Evolutionary conservation across 2,797 vertebrate species (phyloP), one percentile per base, ranked within the genome.

Genomic region (Cheirogaleus major): DNA sequence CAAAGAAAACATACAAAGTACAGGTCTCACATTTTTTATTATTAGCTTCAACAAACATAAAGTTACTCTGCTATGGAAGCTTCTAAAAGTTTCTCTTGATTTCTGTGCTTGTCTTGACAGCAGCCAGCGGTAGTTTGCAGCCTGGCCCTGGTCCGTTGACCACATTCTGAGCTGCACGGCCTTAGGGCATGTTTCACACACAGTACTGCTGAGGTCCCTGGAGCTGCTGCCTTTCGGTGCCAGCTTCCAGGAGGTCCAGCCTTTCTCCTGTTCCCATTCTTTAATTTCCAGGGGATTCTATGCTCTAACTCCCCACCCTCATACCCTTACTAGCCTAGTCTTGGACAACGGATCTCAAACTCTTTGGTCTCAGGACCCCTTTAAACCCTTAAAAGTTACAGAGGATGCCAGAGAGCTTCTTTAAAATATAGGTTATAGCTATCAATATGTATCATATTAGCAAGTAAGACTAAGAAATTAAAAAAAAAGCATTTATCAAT

Each of bases 361-460:
- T 69, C 18, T 88, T 93, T 22, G 41, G 14, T 72, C 35, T 86
- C 22, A 41, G 55, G 38, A 57, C 23, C 6, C 4, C 15, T 75
- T 93, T 55, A 91, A 45, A 76, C 2, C n/a, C 38, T 84, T 30
- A 63, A 25, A 59, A 52, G 69, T 59, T 27, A 48, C 30, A 78
- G 57, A 61, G 22, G 32, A 65, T 84, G 15, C 35, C 82, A 72
- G 81, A 79, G 22, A 57, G 27, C 22, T 80, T 83, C 76, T 23
- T 17, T 15, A 67, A 92, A 91, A 45, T 43, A 32, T 69, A 73
- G n/a, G 12, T 50, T 38, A 17, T 63, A 55, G 10, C 41, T 84
- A 72, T 52, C 43, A 87, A 65, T 87, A 83, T 85, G 88, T 80
- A 84, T 79, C n/a, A 41, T 15, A 50, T 67, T 94, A 86, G 79